Base-by-base conservation (phyloP, 1,140 invertebrate species). In the Oryzaephilus surinamensis region DNA sequence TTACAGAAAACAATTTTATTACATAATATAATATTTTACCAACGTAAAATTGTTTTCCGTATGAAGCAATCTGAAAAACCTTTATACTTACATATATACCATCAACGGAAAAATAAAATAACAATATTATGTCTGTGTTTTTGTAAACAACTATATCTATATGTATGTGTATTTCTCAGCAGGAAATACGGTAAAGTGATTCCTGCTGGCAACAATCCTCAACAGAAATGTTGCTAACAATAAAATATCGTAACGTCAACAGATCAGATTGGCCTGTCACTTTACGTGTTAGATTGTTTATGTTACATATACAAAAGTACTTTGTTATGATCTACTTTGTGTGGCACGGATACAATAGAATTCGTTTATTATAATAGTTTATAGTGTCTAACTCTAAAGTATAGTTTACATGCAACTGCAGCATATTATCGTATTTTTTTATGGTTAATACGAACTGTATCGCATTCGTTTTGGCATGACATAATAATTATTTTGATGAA, bases 121-220 rank as follows among this genome's bases (percentile, higher is more conserved):
- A n/a, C n/a, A n/a, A n/a, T n/a, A n/a, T n/a, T n/a, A n/a, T n/a
- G n/a, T n/a, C n/a, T n/a, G n/a, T n/a, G n/a, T n/a, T n/a, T n/a
- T n/a, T n/a, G n/a, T n/a, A n/a, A n/a, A n/a, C n/a, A n/a, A n/a
- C n/a, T n/a, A n/a, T n/a, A n/a, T n/a, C n/a, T n/a, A n/a, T n/a
- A n/a, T n/a, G n/a, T n/a, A n/a, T n/a, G n/a, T n/a, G 20, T 23
- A 24, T 24, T n/a, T n/a, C 20, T 35, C 32, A 16, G 15, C 20
- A 23, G 12, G 32, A 12, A 35, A 10, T 12, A 23, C 7, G 20
- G 32, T n/a, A 35, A 35, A 21, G 32, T 35, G 32, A 35, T 35
- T 35, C 11, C 15, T 35, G 32, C 15, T 35, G 32, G 32, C 32
- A 35, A 23, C 32, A 11, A 21, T 23, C 12, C 23, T 20, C n/a